Evolutionary conservation across 2,888 invertebrate species (phyloP).

Genomic region (Gerosis bhagava): DNA sequence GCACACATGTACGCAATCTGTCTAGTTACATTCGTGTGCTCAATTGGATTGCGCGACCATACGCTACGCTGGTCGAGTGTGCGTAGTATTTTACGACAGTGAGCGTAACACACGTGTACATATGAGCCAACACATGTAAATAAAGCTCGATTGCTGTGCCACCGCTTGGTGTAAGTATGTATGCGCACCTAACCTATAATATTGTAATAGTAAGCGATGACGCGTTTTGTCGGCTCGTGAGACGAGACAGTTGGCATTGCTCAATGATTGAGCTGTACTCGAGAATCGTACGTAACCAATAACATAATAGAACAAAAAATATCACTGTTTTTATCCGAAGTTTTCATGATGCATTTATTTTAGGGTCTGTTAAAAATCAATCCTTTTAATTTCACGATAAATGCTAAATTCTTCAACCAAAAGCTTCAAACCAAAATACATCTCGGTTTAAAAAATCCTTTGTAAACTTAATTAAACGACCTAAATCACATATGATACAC

Average conservation of each 20-base stretch:
- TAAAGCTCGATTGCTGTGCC: conserved; percentile 68
- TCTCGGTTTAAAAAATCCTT: too few species aligned
- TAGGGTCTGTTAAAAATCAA: too few species aligned
- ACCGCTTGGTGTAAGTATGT: conserved; percentile 67
- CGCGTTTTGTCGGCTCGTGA: conserved; percentile 78
- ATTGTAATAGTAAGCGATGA: conserved; percentile 77
- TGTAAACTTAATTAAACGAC: too few species aligned
- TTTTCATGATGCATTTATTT: conserved; percentile 3
- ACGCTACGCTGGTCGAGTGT: conserved; percentile 53
- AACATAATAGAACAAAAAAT: conserved; percentile 38
- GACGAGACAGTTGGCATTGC: conserved; percentile 80
- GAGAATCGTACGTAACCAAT: conserved; percentile 62
- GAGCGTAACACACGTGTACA: conserved; percentile 57
- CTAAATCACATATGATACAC: too few species aligned
- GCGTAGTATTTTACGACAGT: conserved; percentile 52
- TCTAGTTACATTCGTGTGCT: conserved; percentile 74
- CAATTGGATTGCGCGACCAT: conserved; percentile 59
- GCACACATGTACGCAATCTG: conserved; percentile 62
- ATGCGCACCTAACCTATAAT: conserved; percentile 77
- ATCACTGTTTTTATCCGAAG: too few species aligned
- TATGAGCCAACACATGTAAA: conserved; percentile 57
- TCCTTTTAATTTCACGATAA: too few species aligned
- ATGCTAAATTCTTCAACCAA: too few species aligned
- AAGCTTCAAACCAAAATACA: too few species aligned
- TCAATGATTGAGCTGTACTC: conserved; percentile 79